Percentiles rank a stretch among this genome's conserved stretches.
Conservation (phyloP, 2,797 vertebrate genomes). For the Echiichthys vipera region DNA sequence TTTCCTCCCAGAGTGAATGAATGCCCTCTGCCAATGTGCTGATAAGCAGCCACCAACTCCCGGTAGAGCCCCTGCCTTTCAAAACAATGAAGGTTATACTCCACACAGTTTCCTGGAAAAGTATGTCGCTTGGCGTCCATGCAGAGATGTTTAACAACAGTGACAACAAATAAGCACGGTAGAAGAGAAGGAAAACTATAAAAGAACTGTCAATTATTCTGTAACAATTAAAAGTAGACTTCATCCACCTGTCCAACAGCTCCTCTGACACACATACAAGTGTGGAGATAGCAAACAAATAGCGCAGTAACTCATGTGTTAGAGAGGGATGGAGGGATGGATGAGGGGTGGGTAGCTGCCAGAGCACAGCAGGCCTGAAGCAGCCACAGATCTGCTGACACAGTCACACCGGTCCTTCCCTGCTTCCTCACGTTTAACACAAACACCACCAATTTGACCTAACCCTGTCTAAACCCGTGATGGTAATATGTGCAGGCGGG, state of each 20-base stretch:
- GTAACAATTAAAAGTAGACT: background rate
- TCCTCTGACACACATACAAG: background rate
- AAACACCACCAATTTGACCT: background rate
- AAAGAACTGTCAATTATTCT: too few species aligned
- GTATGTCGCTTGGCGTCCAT: background rate
- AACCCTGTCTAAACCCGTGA: accelerated
- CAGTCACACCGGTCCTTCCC: conserved; percentile 34
- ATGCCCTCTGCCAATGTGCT: conserved; percentile 28
- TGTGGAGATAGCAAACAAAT: background rate
- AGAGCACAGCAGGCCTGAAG: conserved; percentile 53
- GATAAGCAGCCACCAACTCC: conserved; percentile 31
- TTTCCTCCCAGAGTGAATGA: conserved; percentile 17
- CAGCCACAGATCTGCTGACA: conserved; percentile 68
- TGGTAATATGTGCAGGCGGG: background rate
- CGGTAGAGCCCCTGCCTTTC: conserved; percentile 16
- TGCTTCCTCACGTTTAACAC: background rate
- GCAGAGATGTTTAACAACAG: conserved; percentile 4
- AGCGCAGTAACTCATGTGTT: background rate
- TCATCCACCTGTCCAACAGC: background rate
- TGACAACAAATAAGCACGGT: background rate
- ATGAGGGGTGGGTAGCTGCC: conserved; percentile 38
- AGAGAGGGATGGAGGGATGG: background rate
- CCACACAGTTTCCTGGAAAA: conserved; percentile 32
- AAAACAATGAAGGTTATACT: conserved; percentile 45
- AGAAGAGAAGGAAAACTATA: background rate